Percentiles rank a stretch among this genome's conserved stretches.
These are phyloP conservation scores for Nasalis larvatus DNA, from an alignment of 2,113 vertebrate species.

Conservation along the genomic window DNA sequence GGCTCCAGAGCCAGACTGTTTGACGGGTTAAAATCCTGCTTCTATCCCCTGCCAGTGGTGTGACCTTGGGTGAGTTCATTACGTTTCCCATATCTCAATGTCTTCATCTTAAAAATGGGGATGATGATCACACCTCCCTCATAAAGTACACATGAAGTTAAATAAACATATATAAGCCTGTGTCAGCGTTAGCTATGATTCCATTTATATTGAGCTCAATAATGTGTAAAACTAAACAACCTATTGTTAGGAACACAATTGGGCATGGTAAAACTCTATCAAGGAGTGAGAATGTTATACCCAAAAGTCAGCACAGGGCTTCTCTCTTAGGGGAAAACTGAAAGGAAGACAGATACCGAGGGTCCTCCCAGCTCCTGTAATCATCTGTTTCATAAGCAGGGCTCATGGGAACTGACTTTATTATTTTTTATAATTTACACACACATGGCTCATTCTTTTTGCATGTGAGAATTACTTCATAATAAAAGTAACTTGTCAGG, in stretches of 20 bases:
- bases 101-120: not conserved
- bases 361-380: not conserved
- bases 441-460: not conserved
- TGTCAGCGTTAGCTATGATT: not conserved
- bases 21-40: not conserved
- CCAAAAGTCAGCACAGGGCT: not conserved
- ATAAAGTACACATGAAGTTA: accelerated
- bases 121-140: not conserved
- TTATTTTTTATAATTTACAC: not conserved
- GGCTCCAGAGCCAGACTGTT: not conserved
- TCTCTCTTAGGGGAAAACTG: not conserved
- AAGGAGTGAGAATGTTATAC: not conserved
- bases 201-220: not conserved
- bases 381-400: not conserved
- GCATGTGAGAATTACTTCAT: not conserved
- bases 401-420: not conserved
- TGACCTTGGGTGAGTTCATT: not conserved
- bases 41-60: not conserved
- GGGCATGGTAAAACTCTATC: accelerated
- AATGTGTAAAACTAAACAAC: not conserved
- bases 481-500: slow-evolving; percentile 14
- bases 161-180: not conserved
- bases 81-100: not conserved
- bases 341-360: not conserved
- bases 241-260: not conserved